phyloP scores from a whole-genome alignment of 2,888 invertebrate genomes.

The Sisyra terminalis region DNA sequence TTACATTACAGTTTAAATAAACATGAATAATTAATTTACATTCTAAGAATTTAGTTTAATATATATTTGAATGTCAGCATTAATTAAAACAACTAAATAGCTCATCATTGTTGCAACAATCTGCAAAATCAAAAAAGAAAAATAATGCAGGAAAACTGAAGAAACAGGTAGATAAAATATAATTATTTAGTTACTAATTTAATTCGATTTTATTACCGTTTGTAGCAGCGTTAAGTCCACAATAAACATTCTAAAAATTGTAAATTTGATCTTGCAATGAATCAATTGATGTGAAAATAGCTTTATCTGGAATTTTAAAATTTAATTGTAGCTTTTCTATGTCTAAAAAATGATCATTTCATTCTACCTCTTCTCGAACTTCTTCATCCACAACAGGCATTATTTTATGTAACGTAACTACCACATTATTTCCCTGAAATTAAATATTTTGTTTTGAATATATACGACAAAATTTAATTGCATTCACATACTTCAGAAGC shows the following conservation, averaged over 20 bases:
- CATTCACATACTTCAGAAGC: neutral
- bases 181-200: neutral
- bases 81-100: constrained; percentile 5
- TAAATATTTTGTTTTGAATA: neutral
- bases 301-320: constrained; percentile 12
- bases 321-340: no score
- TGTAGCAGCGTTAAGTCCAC: constrained; percentile 11
- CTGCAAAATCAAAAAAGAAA: constrained; percentile 5
- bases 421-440: neutral
- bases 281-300: constrained; percentile 15
- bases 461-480: neutral
- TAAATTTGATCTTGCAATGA: constrained; percentile 13
- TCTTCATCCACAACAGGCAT: no score
- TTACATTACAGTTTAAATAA: no score
- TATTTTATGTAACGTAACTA: no score
- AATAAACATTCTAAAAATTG: constrained; percentile 13
- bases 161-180: no score
- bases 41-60: no score
- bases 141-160: no score
- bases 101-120: constrained; percentile 5
- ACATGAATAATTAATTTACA: no score
- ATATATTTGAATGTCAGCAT: neutral
- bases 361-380: no score
- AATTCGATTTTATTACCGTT: neutral
- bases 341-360: no score